Base-by-base conservation (phyloP, 2,888 invertebrate species). In the Ischnus inquisitorius region DNA sequence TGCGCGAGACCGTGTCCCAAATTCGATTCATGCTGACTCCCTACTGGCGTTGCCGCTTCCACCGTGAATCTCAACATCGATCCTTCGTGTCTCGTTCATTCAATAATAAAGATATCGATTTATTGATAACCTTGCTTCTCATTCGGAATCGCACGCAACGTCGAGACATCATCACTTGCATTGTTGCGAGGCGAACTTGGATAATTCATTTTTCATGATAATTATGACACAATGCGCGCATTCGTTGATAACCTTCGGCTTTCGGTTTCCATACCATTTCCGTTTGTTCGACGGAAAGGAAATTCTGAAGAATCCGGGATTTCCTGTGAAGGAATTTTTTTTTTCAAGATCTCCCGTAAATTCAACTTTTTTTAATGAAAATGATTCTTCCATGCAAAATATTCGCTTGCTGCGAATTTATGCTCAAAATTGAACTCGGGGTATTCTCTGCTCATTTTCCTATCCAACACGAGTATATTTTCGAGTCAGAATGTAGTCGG, bases 1-100 rank as follows among this genome's bases (percentile, higher is more conserved):
- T 82, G 28, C 16, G 54, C 85, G 86, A 86, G 88, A 87, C 86
- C 82, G 82, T 86, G 87, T 90, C 88, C 90, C 89, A 89, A 91
- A 90, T 91, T 90, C 87, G 87, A 87, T 89, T 77, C 51, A 85
- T 62, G 46, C 48, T 46, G 65, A 22, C 10, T 25, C 14, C 46
- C 46, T 46, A 3, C 1, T 46, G 12, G 3, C n/a, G 46, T 16
- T 43, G 60, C 28, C 60, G n/a, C n/a, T 64, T 39, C 22, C 16
- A n/a, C 51, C 25, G 43, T 48, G 16, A 64, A 25, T 28, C 48
- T 48, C 14, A 19, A 12, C 16, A 43, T 69, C 64, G 64, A 46
- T 25, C 54, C 43, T 16, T 57, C 43, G 41, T 43, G 48, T 12
- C 57, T 41, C 19, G 64, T 77, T 77, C 82, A 82, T 82, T 82